Conservation (phyloP, 1,140 invertebrate species). For the Caenorhabditis briggsae region DNA sequence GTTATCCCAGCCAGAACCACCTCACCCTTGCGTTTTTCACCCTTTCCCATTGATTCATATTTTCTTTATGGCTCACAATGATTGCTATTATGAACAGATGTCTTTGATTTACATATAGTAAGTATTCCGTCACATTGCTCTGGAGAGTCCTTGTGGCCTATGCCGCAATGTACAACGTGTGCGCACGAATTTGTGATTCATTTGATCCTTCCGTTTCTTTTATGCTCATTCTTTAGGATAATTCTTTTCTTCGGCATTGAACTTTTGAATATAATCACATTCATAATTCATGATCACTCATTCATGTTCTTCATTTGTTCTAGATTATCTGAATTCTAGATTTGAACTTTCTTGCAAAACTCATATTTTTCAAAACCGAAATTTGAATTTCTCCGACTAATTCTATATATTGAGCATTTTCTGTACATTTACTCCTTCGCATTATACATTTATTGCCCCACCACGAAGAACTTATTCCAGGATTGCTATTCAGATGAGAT, state of each 20-base stretch:
- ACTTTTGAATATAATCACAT: constrained; percentile 16
- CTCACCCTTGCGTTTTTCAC: neutral
- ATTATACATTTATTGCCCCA: too few species aligned
- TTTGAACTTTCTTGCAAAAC: too few species aligned
- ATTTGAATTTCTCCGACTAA: too few species aligned
- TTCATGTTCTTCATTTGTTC: constrained; percentile 9
- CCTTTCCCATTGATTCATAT: constrained; percentile 39
- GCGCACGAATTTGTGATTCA: constrained; percentile 38
- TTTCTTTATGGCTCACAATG: constrained; percentile 31
- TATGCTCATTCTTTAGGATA: neutral
- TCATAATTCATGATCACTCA: neutral
- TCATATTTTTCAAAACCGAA: too few species aligned
- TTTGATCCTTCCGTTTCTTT: constrained; percentile 29
- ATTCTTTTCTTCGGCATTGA: neutral
- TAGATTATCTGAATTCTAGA: neutral
- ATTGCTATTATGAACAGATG: constrained; percentile 51
- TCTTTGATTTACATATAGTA: constrained; percentile 55
- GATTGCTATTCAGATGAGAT: constrained; percentile 54
- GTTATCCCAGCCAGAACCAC: neutral
- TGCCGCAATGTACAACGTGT: constrained; percentile 41
- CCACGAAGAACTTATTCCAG: constrained; percentile 13
- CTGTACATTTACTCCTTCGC: too few species aligned
- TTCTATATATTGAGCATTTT: too few species aligned
- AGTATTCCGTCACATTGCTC: constrained; percentile 50
- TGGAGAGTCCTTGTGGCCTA: constrained; percentile 27